phyloP scores from a whole-genome alignment of 2,113 vertebrate genomes.

The Pollachius pollachius region DNA sequence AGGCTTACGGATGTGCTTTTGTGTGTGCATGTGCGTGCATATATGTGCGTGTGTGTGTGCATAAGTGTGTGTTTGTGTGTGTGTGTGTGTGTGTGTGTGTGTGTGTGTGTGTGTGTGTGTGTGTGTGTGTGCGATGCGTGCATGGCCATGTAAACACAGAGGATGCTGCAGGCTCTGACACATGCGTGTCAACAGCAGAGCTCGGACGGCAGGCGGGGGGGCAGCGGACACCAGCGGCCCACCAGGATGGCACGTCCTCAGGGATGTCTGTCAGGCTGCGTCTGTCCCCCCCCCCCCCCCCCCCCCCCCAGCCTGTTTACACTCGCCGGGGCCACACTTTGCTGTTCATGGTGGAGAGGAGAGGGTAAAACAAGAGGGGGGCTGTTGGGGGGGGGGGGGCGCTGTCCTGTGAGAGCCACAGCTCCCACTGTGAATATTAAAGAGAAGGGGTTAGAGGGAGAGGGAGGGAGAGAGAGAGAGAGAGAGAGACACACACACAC shows the following conservation, averaged over 20 bases:
- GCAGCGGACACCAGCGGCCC: constrained; percentile 39
- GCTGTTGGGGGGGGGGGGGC: constrained; percentile 49
- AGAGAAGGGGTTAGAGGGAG: constrained; percentile 44
- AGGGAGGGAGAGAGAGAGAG: too few species aligned
- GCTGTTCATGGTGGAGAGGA: constrained; percentile 61
- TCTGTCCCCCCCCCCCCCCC: constrained; percentile 63
- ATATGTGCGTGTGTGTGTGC: constrained; percentile 39
- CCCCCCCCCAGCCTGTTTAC: constrained; percentile 58
- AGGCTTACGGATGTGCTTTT: neutral
- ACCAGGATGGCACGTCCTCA: constrained; percentile 66
- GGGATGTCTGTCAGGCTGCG: constrained; percentile 73
- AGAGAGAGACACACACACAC: too few species aligned
- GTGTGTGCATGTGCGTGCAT: constrained; percentile 22
- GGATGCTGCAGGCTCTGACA: constrained; percentile 41
- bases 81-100: constrained; percentile 3
- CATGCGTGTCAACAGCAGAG: constrained; percentile 62
- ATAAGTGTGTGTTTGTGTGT: constrained; percentile 19
- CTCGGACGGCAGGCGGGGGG: constrained; percentile 62
- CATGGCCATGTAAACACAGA: too few species aligned
- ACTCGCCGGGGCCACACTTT: constrained; percentile 72
- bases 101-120: neutral
- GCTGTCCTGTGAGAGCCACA: constrained; percentile 69
- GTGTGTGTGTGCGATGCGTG: constrained; percentile 1
- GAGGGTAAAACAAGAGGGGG: constrained; percentile 46
- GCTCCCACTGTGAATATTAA: constrained; percentile 81